Evolutionary conservation across 2,113 vertebrate genomes (phyloP), one percentile per base, ranked within the genome.

Genomic region (Talpa occidentalis): DNA sequence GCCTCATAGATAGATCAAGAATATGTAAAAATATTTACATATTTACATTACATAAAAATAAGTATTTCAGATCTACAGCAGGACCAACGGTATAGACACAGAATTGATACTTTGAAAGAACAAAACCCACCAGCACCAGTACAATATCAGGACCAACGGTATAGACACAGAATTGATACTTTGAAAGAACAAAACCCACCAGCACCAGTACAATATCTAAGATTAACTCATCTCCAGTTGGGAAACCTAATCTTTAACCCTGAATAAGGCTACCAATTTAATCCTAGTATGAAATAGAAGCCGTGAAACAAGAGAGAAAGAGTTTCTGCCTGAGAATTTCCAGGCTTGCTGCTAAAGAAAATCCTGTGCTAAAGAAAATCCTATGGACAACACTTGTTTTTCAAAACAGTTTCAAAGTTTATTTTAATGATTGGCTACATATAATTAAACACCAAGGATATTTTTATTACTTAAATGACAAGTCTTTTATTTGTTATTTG

Each of bases 361-460:
- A 72, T 89, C 60, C n/a, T n/a, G n/a, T 49, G 28, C 37, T 91
- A 10, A 6, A 78, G 80, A 40, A 77, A 86, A 72, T 89, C 54
- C 73, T 62, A 19, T 66, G 84, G 40, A 90, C 37, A 84, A 6
- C 1, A 54, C 28, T 83, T 91, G 40, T 85, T 79, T 88, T 56
- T 40, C 74, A 72, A 92, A 73, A 28, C 22, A 64, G 40, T 37
- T 79, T 72, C 73, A 79, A 86, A 88, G 82, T 81, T 83, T n/a
- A 82, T 87, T 93, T 78, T 74, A 91, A 85, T 85, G 62, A 66
- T 73, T 82, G 73, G 24, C 59, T 37, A 84, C 15, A 52, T 54
- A 81, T 28, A 47, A 82, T 40, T 64, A 49, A 96, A 94, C 44
- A 94, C 28, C 24, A 70, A 87, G 86, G 77, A 90, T 82, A 89